A percentile compares a stretch with the other conserved stretches of the same genome.
phyloP scores from a whole-genome alignment of 2,888 invertebrate species.

The Brenthis hecate region DNA sequence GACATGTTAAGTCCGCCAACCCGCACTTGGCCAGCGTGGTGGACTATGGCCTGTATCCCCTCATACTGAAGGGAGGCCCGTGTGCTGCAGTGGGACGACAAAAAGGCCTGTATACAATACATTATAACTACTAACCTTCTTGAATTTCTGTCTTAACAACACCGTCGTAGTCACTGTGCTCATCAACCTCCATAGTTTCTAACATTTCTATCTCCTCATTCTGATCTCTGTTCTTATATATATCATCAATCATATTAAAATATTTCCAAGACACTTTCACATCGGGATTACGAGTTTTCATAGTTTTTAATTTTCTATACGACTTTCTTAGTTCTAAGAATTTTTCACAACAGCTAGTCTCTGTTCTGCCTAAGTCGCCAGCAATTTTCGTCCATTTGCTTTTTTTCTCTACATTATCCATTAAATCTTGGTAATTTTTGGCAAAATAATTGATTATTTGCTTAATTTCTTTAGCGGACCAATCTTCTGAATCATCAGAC shows the following conservation, averaged over 20 bases:
- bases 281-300: conserved; percentile 61
- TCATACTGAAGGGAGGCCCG: too few species aligned
- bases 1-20: too few species aligned
- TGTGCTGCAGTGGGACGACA: too few species aligned
- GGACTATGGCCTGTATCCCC: too few species aligned
- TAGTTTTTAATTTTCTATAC: conserved; percentile 68
- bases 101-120: background rate
- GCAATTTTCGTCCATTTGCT: conserved; percentile 56
- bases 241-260: conserved; percentile 63
- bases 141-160: conserved; percentile 40
- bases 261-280: conserved; percentile 73
- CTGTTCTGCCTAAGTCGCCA: conserved; percentile 52
- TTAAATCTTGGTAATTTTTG: conserved; percentile 54
- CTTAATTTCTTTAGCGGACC: conserved; percentile 67
- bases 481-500: conserved; percentile 58
- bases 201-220: conserved; percentile 42
- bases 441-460: conserved; percentile 60
- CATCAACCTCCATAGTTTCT: conserved; percentile 45
- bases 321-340: conserved; percentile 68
- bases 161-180: conserved; percentile 27
- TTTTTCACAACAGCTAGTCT: conserved; percentile 59
- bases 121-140: conserved; percentile 38
- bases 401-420: conserved; percentile 49
- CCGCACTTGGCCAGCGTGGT: too few species aligned
- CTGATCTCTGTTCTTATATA: conserved; percentile 49